Evolutionary conservation across 2,888 invertebrate species (phyloP).

Genomic region (Chrysolina americana): DNA sequence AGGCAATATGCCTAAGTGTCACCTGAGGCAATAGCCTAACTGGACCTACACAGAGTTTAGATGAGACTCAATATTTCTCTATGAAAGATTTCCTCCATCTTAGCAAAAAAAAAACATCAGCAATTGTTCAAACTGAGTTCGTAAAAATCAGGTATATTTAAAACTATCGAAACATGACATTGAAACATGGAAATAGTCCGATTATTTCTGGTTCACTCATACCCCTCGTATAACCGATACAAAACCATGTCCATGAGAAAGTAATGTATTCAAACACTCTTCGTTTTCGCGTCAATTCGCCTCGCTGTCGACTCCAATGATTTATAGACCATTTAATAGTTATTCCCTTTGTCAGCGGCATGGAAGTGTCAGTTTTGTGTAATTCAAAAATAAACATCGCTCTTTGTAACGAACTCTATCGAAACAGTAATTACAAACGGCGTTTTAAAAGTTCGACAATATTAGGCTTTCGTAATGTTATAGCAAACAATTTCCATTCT

Average conservation of each 20-base stretch:
- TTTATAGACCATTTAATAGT: constrained; percentile 67
- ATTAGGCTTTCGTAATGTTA: constrained; percentile 43
- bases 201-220: background rate
- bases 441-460: constrained; percentile 44
- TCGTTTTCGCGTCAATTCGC: constrained; percentile 64
- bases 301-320: constrained; percentile 66
- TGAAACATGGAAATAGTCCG: too few relatives aligned
- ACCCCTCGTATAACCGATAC: constrained; percentile 8
- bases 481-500: constrained; percentile 41
- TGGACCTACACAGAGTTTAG: too few relatives aligned
- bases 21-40: too few relatives aligned
- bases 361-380: constrained; percentile 65
- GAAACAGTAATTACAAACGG: constrained; percentile 53
- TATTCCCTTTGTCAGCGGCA: constrained; percentile 61
- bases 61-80: too few relatives aligned
- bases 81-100: too few relatives aligned
- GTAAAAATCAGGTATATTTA: too few relatives aligned
- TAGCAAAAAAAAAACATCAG: too few relatives aligned
- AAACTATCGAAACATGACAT: too few relatives aligned
- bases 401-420: constrained; percentile 55
- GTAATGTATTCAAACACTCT: constrained; percentile 60
- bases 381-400: constrained; percentile 67
- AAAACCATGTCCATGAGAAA: constrained; percentile 38
- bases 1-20: too few relatives aligned
- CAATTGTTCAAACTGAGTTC: too few relatives aligned